Conservation (phyloP, 2,113 vertebrate genomes). For the Phalacrocorax carbo region DNA sequence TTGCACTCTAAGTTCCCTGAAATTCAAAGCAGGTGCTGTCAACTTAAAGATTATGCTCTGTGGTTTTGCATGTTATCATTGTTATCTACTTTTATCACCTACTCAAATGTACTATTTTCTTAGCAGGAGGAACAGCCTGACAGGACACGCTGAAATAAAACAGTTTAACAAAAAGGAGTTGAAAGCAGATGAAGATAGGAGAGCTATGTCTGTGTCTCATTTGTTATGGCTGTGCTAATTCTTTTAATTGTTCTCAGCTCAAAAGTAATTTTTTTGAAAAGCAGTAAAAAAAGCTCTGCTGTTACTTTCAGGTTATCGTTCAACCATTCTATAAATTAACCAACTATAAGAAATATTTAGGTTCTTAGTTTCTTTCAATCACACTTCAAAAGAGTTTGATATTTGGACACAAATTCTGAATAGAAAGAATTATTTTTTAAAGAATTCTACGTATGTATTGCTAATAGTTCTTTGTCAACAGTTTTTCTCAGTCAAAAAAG, state of each 20-base stretch:
- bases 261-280: neutral
- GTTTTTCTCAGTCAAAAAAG: neutral
- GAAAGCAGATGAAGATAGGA: neutral
- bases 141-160: neutral
- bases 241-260: neutral
- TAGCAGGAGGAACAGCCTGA: neutral
- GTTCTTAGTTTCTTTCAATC: neutral
- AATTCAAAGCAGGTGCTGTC: neutral
- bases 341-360: neutral
- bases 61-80: neutral
- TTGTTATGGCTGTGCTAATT: neutral
- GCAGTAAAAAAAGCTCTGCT: neutral
- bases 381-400: neutral
- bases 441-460: neutral
- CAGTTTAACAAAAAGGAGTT: neutral
- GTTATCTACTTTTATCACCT: neutral
- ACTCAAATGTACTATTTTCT: neutral
- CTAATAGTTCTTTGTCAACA: neutral
- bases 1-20: neutral
- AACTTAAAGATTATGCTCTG: neutral
- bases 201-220: neutral
- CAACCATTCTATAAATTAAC: neutral
- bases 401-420: neutral
- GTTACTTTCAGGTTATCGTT: neutral
- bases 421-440: neutral